A percentile compares a stretch with the other conserved stretches of the same genome.
Evolutionary conservation across 1,140 invertebrate species (phyloP).

Genomic region (Trichonephila clavata): DNA sequence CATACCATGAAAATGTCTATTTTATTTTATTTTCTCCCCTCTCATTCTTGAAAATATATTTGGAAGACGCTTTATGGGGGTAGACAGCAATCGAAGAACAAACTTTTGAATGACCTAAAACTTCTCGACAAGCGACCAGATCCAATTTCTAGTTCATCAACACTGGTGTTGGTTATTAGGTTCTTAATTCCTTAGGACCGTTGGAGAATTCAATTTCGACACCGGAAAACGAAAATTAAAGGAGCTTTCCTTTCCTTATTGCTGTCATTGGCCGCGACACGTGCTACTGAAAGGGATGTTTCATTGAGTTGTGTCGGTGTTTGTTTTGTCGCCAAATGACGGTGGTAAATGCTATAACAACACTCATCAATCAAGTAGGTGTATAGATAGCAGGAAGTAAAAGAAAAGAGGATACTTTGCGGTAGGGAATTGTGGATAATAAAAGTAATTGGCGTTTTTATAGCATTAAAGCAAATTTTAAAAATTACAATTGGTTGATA

Average conservation of each 20-base stretch:
- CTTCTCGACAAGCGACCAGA: not conserved
- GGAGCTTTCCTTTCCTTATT: not conserved
- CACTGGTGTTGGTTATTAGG: not conserved
- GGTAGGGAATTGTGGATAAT: too few relatives aligned
- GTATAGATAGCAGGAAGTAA: too few relatives aligned
- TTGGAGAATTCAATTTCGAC: constrained; percentile 6
- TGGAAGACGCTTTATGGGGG: not conserved
- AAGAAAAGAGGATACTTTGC: too few relatives aligned
- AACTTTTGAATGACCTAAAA: not conserved
- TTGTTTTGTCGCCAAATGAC: not conserved
- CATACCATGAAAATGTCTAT: not conserved
- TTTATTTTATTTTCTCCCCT: not conserved
- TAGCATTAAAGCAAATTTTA: too few relatives aligned
- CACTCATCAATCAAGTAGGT: too few relatives aligned
- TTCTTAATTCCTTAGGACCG: constrained; percentile 1
- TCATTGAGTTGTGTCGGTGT: not conserved
- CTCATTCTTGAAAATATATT: not conserved
- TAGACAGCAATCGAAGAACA: not conserved
- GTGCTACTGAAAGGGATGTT: not conserved
- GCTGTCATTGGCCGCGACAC: not conserved
- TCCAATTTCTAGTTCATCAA: constrained; percentile 20
- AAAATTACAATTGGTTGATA: too few relatives aligned
- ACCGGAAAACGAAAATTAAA: constrained; percentile 58
- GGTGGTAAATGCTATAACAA: not conserved
- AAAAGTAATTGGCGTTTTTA: too few relatives aligned